These are phyloP conservation scores for Lochmaea crataegi DNA, from an alignment of 2,888 invertebrate species.

Conservation along the genomic window DNA sequence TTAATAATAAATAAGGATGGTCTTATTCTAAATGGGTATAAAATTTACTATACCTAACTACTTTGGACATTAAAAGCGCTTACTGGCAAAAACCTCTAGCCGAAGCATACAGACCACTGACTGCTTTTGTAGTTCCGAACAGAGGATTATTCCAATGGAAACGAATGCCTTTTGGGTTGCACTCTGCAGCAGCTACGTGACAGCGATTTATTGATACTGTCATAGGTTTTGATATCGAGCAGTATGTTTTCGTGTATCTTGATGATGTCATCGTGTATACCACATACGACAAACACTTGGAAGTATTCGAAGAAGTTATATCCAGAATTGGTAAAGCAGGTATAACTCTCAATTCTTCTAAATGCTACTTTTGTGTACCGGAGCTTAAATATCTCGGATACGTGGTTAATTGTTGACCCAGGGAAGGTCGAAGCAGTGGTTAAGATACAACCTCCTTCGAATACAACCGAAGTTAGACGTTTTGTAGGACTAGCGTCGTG, in stretches of 20 bases:
- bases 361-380: no score
- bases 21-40: no score
- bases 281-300: slow-evolving; percentile 41
- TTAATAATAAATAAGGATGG: no score
- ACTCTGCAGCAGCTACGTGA: slow-evolving; percentile 49
- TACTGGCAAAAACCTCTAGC: no score
- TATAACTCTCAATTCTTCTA: slow-evolving; percentile 45
- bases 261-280: slow-evolving; percentile 49
- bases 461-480: no score
- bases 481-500: no score
- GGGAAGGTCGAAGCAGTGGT: no score
- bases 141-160: slow-evolving; percentile 50
- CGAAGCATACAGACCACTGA: slow-evolving; percentile 28
- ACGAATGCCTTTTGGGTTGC: slow-evolving; percentile 51
- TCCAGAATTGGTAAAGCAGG: slow-evolving; percentile 42
- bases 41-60: no score
- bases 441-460: no score
- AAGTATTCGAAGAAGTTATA: slow-evolving; percentile 45
- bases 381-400: no score
- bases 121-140: slow-evolving; percentile 52
- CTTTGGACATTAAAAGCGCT: no score
- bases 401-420: no score
- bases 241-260: slow-evolving; percentile 47
- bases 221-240: slow-evolving; percentile 46
- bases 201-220: slow-evolving; percentile 5